Conservation (phyloP, 2,888 invertebrate species). For the Bombylius major region DNA sequence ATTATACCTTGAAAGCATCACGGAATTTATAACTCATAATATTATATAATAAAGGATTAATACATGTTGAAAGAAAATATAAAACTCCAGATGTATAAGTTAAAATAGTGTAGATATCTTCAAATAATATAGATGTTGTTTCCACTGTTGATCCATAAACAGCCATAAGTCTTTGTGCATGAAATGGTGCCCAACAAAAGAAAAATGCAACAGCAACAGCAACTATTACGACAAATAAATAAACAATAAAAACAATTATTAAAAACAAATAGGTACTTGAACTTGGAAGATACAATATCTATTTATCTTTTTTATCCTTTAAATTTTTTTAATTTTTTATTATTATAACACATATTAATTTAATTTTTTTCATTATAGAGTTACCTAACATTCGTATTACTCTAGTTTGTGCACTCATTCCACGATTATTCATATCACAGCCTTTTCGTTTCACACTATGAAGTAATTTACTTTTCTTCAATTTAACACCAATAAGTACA, state of each 20-base stretch:
- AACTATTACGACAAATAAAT: conserved; percentile 42
- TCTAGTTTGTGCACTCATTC: conserved; percentile 46
- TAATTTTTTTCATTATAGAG: conserved; percentile 23
- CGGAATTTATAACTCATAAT: conserved; percentile 60
- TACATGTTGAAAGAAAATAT: conserved; percentile 54
- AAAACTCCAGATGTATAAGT: conserved; percentile 53
- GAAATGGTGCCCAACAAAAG: conserved; percentile 86
- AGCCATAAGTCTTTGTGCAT: conserved; percentile 76
- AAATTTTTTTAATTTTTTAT: neutral
- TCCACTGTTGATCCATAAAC: conserved; percentile 46
- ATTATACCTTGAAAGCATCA: conserved; percentile 50
- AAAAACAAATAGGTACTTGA: neutral
- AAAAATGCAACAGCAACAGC: conserved; percentile 75
- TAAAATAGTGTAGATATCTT: conserved; percentile 49
- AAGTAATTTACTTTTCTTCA: conserved; percentile 50
- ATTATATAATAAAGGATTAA: conserved; percentile 57
- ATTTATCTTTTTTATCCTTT: neutral
- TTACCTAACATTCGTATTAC: conserved; percentile 73
- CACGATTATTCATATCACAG: conserved; percentile 37
- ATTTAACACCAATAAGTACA: conserved; percentile 58
- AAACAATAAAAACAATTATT: conserved; percentile 1
- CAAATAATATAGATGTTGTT: conserved; percentile 30
- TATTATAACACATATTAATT: neutral
- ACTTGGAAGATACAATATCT: no score
- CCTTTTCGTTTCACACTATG: conserved; percentile 44